phyloP scores from a whole-genome alignment of 1,140 invertebrate species.

The Drosophila arizonae region DNA sequence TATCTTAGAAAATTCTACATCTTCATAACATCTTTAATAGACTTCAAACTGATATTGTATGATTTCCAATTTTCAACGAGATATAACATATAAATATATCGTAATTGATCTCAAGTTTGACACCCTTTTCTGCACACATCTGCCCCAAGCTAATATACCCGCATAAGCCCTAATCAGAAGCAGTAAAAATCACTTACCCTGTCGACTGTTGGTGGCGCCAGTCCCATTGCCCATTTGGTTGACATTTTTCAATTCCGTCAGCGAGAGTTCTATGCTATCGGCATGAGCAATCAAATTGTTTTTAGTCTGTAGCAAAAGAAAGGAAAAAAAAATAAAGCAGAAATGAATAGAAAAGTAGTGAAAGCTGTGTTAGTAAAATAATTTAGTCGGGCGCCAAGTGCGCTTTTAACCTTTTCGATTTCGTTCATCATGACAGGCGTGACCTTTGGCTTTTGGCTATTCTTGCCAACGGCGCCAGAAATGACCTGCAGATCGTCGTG shows the following conservation, averaged over 20 bases:
- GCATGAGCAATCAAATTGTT: constrained; percentile 80
- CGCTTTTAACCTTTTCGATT: constrained; percentile 76
- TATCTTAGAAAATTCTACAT: too few relatives aligned
- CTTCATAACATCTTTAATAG: too few relatives aligned
- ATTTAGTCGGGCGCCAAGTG: constrained; percentile 8
- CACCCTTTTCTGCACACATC: too few relatives aligned
- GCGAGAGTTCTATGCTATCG: constrained; percentile 75
- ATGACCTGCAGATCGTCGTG: constrained; percentile 82
- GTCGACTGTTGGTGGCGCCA: constrained; percentile 36
- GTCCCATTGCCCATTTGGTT: constrained; percentile 59
- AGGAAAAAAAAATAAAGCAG: not conserved
- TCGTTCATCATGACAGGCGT: constrained; percentile 78
- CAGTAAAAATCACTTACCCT: constrained; percentile 61
- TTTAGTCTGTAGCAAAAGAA: constrained; percentile 64
- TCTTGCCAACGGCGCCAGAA: constrained; percentile 78
- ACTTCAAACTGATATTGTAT: too few relatives aligned
- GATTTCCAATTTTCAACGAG: too few relatives aligned
- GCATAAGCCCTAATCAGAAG: not conserved
- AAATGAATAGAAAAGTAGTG: constrained; percentile 3
- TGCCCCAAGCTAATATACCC: too few relatives aligned
- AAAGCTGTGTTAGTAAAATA: not conserved
- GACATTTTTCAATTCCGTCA: constrained; percentile 72
- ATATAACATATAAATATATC: too few relatives aligned
- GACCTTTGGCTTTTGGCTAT: constrained; percentile 76
- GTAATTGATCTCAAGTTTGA: too few relatives aligned